A percentile compares a stretch with the other conserved stretches of the same genome.
phyloP scores from a whole-genome alignment of 2,797 vertebrate genomes.

The Eutrigla gurnardus region DNA sequence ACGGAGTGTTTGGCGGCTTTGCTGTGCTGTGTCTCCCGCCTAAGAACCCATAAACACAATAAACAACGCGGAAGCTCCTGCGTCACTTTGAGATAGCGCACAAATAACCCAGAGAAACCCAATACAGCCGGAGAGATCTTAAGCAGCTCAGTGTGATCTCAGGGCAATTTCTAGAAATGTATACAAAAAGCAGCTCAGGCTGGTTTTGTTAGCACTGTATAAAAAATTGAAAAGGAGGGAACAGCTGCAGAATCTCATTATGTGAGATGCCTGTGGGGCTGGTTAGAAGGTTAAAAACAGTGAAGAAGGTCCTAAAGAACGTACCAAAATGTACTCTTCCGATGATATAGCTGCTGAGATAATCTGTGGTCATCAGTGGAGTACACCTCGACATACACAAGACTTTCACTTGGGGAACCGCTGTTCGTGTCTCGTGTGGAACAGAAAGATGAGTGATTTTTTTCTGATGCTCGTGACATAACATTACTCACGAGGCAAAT shows the following conservation, averaged over 20 bases:
- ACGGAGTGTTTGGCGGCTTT: slow-evolving; percentile 4
- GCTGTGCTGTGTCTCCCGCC: slow-evolving; percentile 16
- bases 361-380: neutral
- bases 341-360: slow-evolving; percentile 8
- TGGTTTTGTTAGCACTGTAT: slow-evolving; percentile 39
- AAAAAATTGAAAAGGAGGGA: slow-evolving; percentile 38
- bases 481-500: too few relatives aligned
- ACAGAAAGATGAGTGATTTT: too few relatives aligned
- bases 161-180: slow-evolving; percentile 48
- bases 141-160: slow-evolving; percentile 41
- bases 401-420: neutral
- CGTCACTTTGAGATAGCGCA: slow-evolving; percentile 51
- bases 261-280: slow-evolving; percentile 21
- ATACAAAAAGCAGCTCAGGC: slow-evolving; percentile 40
- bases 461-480: too few relatives aligned
- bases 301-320: neutral
- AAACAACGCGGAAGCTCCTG: slow-evolving; percentile 30
- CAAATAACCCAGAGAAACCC: slow-evolving; percentile 60
- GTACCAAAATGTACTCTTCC: neutral
- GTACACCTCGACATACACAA: neutral
- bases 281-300: slow-evolving; percentile 30
- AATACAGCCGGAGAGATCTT: slow-evolving; percentile 46
- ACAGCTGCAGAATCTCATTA: slow-evolving; percentile 40
- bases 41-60: slow-evolving; percentile 17
- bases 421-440: neutral